A percentile compares a stretch with the other conserved stretches of the same genome.
phyloP scores from a whole-genome alignment of 2,113 vertebrate genomes.

The Nibea albiflora region DNA sequence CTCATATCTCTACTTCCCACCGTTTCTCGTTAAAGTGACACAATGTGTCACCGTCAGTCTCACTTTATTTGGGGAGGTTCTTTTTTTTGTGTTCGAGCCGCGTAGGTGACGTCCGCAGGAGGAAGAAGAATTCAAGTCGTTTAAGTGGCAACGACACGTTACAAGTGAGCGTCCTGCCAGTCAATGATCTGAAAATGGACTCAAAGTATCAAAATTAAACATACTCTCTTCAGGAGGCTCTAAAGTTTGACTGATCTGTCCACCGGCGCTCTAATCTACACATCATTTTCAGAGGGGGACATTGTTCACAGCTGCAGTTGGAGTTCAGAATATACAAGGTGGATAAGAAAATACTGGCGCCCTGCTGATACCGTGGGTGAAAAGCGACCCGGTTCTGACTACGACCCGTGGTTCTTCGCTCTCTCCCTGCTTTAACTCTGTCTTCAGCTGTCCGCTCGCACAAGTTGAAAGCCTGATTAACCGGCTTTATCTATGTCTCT shows the following conservation, averaged over 20 bases:
- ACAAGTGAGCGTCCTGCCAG: not conserved
- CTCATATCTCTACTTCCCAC: slow-evolving; percentile 49
- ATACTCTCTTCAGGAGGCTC: not conserved
- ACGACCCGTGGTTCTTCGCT: no score
- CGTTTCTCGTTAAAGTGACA: slow-evolving; percentile 53
- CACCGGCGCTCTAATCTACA: not conserved
- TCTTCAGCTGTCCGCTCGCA: no score
- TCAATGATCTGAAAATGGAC: not conserved
- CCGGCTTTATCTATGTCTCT: no score
- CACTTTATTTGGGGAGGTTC: not conserved
- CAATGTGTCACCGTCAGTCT: slow-evolving; percentile 18
- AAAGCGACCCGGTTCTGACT: no score
- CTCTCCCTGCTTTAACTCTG: no score
- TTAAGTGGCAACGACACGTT: not conserved
- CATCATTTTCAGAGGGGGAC: not conserved
- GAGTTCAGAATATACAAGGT: no score
- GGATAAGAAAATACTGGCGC: no score
- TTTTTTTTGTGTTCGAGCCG: not conserved
- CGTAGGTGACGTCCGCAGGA: not conserved
- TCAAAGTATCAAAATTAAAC: not conserved
- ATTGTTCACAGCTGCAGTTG: not conserved
- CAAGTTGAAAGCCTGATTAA: no score
- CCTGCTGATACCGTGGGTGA: no score
- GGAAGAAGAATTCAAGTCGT: not conserved
- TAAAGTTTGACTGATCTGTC: no score